Percentiles rank a stretch among this genome's conserved stretches.
Evolutionary conservation across 1,140 invertebrate genomes (phyloP).

Genomic region (Wasmannia auropunctata): DNA sequence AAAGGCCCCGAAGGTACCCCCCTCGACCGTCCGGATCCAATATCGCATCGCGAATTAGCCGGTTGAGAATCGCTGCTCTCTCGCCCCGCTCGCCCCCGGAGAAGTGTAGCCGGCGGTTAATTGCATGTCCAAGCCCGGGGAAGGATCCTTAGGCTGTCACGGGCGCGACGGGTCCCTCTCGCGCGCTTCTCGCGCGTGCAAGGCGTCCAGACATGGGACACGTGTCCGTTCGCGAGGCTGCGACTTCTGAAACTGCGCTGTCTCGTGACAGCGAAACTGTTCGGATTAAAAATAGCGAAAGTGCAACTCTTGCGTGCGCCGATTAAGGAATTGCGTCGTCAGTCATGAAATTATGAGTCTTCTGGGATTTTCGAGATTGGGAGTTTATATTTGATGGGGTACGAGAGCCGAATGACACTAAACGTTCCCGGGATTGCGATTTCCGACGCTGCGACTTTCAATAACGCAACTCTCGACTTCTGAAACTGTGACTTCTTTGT

Average conservation of each 20-base stretch:
- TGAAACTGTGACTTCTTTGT: neutral
- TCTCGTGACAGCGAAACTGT: neutral
- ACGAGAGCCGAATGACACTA: neutral
- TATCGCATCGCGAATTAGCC: constrained; percentile 16
- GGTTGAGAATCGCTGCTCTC: constrained; percentile 66
- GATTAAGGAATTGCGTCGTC: neutral
- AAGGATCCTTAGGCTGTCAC: constrained; percentile 80
- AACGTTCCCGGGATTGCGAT: too few relatives aligned
- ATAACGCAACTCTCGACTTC: too few relatives aligned
- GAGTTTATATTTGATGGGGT: neutral
- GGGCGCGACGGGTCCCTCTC: constrained; percentile 56
- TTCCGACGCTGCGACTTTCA: too few relatives aligned
- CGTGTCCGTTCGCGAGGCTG: neutral
- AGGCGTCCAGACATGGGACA: neutral
- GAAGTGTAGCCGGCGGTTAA: constrained; percentile 83
- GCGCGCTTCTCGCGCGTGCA: neutral
- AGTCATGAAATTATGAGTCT: neutral
- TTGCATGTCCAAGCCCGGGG: constrained; percentile 82
- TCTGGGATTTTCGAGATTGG: neutral
- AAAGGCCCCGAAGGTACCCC: constrained; percentile 23
- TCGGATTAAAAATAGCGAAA: neutral
- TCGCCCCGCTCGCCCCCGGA: constrained; percentile 68
- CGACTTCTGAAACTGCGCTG: constrained; percentile 6
- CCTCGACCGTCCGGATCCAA: neutral
- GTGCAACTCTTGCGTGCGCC: neutral